Evolutionary conservation across 37 sponge, comb jelly and placozoan genomes (phyloP).

Genomic region (Chondrosia reniformis): DNA sequence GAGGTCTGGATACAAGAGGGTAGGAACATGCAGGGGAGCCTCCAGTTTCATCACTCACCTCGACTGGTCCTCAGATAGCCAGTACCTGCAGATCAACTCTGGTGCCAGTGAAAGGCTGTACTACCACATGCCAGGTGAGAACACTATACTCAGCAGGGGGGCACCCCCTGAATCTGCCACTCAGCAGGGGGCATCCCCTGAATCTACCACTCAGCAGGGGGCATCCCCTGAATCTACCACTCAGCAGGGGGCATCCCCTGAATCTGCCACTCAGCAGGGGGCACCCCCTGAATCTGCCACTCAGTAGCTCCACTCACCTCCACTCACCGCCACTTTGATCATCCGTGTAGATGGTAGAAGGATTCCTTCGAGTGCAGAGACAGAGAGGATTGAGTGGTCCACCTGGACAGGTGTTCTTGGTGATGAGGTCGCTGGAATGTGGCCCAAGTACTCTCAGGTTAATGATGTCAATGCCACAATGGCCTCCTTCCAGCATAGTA

Average conservation of each 20-base stretch:
- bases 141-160: neutral
- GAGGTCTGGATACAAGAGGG: conserved; percentile 54
- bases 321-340: too few species aligned
- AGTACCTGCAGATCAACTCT: conserved; percentile 86
- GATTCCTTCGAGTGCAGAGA: conserved; percentile 56
- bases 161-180: too few species aligned
- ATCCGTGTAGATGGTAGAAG: conserved; percentile 52
- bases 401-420: conserved; percentile 86
- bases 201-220: too few species aligned
- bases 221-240: too few species aligned
- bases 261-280: too few species aligned
- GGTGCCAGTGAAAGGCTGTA: conserved; percentile 89
- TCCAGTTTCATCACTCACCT: conserved; percentile 96
- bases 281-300: too few species aligned
- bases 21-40: conserved; percentile 70
- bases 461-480: conserved; percentile 92
- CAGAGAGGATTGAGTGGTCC: conserved; percentile 72
- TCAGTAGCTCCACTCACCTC: too few species aligned
- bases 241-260: too few species aligned
- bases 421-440: conserved; percentile 83
- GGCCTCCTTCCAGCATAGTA: conserved; percentile 56
- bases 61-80: conserved; percentile 89
- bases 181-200: too few species aligned
- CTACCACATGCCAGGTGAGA: conserved; percentile 73
- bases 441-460: conserved; percentile 92